Evolutionary conservation across 1,140 invertebrate species (phyloP), one percentile per base, ranked within the genome.

Genomic region (Magallana ariakensis): DNA sequence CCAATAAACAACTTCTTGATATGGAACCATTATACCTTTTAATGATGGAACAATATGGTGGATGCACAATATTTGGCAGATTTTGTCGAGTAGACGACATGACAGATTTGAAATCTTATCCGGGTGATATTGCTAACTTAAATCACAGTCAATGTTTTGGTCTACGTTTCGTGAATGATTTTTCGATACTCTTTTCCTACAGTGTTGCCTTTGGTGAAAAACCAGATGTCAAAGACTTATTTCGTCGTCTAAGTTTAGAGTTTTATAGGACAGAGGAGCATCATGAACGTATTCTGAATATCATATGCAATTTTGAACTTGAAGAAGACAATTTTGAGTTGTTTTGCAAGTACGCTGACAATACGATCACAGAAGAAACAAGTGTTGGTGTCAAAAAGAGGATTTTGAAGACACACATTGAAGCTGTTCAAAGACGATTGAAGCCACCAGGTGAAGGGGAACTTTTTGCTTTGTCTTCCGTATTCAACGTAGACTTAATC

Each of bases 291-390:
- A 22, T 82, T 54, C 53, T 7, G 54, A 54, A 82, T 16, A 9
- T 26, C 33, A 54, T 82, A 10, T 82, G 80, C 19, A 53, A 82
- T 53, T 55, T 82, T 55, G 80, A 82, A 26, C 7, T 82, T 13
- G 33, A 82, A 54, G 80, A 82, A 54, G 80, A 82, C 6, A 82
- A 82, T 56, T 16, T 82, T 26, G 80, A 82, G 10, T 7, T 82
- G 11, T 82, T 82, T 56, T 55, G 16, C 9, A 82, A 82, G 55
- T 82, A 55, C 16, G 55, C 55, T 54, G 80, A 82, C 0, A 53
- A 56, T 1, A 26, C 66, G 22, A 11, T 13, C 46, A 82, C 10
- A 3, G 55, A 80, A 15, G 46, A 82, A 6, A 19, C 16, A 0
- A 53, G 19, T 11, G 9, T 26, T 70, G 53, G 11, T 53, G 46